Percentiles rank a stretch among this genome's conserved stretches.
phyloP scores from a whole-genome alignment of 2,113 vertebrate species.

The Macaca fascicularis region DNA sequence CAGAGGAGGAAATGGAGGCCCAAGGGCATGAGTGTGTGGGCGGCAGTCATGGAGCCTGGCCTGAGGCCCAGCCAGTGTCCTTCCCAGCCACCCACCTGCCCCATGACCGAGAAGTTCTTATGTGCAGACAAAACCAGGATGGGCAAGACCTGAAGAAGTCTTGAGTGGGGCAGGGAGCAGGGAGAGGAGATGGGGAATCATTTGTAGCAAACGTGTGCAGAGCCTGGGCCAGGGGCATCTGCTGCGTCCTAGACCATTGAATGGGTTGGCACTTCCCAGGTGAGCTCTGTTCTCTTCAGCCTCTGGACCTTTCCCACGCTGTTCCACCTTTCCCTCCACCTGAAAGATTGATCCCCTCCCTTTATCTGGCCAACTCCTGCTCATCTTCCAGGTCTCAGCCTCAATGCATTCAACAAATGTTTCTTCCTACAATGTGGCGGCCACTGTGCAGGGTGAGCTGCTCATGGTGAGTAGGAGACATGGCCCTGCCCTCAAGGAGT shows the following conservation, averaged over 20 bases:
- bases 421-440: background rate
- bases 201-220: too few species aligned
- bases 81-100: background rate
- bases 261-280: background rate
- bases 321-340: background rate
- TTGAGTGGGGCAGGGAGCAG: background rate
- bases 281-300: background rate
- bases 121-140: background rate
- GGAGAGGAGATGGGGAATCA: background rate
- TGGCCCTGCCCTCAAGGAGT: accelerated
- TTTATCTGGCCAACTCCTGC: background rate
- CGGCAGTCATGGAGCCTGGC: background rate
- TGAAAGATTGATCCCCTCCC: background rate
- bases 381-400: background rate
- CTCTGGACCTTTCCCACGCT: background rate
- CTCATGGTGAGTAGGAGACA: background rate
- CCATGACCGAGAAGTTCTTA: background rate
- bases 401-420: background rate
- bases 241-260: background rate
- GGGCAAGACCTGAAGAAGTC: background rate
- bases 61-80: background rate
- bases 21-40: too few species aligned
- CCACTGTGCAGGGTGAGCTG: background rate
- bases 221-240: background rate
- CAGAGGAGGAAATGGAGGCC: background rate